Evolutionary conservation across 37 sponge, comb jelly and placozoan genomes (phyloP).

Genomic region (Cladorhizidae sp.): DNA sequence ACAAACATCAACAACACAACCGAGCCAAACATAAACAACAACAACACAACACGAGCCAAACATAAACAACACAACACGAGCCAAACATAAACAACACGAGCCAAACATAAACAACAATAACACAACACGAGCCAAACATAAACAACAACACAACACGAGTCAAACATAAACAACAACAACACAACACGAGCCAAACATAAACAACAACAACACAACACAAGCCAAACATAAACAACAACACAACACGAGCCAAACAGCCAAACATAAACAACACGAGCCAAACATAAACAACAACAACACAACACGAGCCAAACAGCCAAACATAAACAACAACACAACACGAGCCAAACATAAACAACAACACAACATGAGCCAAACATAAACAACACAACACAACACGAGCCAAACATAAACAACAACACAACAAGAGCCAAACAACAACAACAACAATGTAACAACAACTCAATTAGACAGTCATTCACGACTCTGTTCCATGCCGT

Average conservation of each 20-base stretch:
- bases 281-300: background rate
- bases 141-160: too few relatives aligned
- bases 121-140: constrained; percentile 9
- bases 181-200: constrained; percentile 10
- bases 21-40: constrained; percentile 6
- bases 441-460: too few relatives aligned
- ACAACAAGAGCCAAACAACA: too few relatives aligned
- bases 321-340: background rate
- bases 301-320: too few relatives aligned
- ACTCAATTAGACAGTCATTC: background rate
- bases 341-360: background rate
- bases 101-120: constrained; percentile 3
- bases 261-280: constrained; percentile 26
- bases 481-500: background rate
- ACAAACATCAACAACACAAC: background rate
- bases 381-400: background rate
- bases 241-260: too few relatives aligned
- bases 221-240: constrained; percentile 1
- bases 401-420: background rate
- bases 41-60: constrained; percentile 3
- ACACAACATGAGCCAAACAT: constrained; percentile 18
- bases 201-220: background rate
- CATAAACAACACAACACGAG: background rate
- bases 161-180: background rate
- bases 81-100: constrained; percentile 4